A percentile compares a stretch with the other conserved stretches of the same genome.
phyloP scores from a whole-genome alignment of 2,797 vertebrate species.

The Squalus acanthias region DNA sequence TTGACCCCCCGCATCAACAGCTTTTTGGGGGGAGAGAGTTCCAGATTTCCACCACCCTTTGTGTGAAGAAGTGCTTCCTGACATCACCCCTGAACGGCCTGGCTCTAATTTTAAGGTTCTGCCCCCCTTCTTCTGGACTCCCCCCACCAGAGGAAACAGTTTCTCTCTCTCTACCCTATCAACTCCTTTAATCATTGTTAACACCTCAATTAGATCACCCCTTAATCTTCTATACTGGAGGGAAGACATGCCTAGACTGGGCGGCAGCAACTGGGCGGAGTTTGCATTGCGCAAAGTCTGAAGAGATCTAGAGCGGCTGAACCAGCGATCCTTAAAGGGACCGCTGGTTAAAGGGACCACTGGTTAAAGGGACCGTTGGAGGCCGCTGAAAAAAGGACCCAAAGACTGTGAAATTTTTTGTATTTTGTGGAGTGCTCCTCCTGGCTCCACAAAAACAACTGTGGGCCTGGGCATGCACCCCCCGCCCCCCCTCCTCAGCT shows the following conservation, averaged over 20 bases:
- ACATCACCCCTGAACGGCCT: neutral
- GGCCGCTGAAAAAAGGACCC: neutral
- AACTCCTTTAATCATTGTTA: neutral
- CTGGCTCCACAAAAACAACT: neutral
- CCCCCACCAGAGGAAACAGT: neutral
- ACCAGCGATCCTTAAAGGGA: neutral
- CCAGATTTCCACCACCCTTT: neutral
- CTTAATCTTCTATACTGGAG: neutral
- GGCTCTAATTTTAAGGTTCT: neutral
- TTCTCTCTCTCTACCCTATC: neutral
- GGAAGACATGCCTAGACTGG: neutral
- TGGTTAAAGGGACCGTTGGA: neutral
- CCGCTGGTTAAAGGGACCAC: neutral
- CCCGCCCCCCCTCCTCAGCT: neutral
- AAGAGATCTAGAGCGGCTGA: neutral
- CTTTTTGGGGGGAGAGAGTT: neutral
- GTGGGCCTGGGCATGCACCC: neutral
- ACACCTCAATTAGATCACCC: neutral
- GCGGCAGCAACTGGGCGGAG: neutral
- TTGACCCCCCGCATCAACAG: neutral
- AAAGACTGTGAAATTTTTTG: neutral
- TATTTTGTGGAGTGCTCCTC: neutral
- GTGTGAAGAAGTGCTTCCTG: neutral
- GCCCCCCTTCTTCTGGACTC: too few species aligned
- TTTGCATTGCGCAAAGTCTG: neutral